A percentile compares a stretch with the other conserved stretches of the same genome.
These are phyloP conservation scores for Megatriorchis doriae DNA, from an alignment of 2,113 vertebrate genomes.

Conservation along the genomic window DNA sequence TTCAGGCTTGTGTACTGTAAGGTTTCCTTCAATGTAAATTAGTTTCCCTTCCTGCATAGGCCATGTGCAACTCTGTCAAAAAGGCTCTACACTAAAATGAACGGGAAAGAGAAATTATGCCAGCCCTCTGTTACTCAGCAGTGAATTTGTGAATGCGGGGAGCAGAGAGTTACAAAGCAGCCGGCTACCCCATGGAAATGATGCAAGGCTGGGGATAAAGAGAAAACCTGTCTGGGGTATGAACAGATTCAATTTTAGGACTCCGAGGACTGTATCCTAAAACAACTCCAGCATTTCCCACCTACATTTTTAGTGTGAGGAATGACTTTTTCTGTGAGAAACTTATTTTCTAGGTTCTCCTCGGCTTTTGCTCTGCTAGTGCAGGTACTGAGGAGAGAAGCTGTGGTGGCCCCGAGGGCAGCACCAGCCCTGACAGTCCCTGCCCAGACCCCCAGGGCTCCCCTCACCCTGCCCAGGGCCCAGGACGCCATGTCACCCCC, in stretches of 20 bases:
- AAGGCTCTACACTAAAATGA: neutral
- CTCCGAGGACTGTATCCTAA: neutral
- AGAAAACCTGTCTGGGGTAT: neutral
- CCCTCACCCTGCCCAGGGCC: too few relatives aligned
- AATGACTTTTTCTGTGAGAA: neutral
- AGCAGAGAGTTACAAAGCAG: neutral
- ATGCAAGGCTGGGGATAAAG: neutral
- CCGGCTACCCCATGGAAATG: neutral
- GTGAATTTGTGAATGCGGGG: neutral
- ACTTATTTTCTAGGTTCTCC: neutral
- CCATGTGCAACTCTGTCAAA: neutral
- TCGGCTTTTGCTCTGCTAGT: neutral
- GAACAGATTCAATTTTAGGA: neutral
- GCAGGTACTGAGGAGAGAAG: neutral
- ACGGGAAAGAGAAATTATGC: neutral
- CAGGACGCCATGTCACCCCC: neutral
- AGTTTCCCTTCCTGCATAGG: neutral
- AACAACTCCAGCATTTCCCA: neutral
- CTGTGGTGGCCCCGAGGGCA: neutral
- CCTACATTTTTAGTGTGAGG: neutral
- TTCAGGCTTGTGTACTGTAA: neutral
- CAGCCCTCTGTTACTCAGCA: neutral
- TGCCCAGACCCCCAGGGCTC: neutral
- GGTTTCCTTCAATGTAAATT: neutral
- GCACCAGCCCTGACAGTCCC: accelerated